phyloP scores from a whole-genome alignment of 1,140 invertebrate genomes.

The Drosophila sechellia region DNA sequence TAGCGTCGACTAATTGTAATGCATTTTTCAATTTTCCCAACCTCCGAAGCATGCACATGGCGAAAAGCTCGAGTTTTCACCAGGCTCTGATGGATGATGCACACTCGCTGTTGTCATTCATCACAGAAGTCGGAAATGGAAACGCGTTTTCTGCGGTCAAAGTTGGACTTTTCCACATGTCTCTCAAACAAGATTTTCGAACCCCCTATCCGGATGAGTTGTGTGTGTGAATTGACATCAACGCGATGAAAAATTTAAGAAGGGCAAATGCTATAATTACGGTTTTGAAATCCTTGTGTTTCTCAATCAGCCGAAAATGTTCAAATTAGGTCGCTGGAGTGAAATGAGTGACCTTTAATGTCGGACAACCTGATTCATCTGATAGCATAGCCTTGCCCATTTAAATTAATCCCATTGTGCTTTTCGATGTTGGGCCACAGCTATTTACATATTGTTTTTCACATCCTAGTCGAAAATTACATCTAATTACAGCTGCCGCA shows the following conservation, averaged over 20 bases:
- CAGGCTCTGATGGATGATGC: slow-evolving; percentile 73
- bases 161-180: slow-evolving; percentile 31
- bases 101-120: slow-evolving; percentile 76
- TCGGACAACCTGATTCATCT: slow-evolving; percentile 6
- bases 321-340: background rate
- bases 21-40: slow-evolving; percentile 73
- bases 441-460: slow-evolving; percentile 43
- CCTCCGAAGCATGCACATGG: slow-evolving; percentile 17
- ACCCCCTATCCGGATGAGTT: slow-evolving; percentile 5
- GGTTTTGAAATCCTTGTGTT: slow-evolving; percentile 10
- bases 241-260: slow-evolving; percentile 60
- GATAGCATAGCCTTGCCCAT: slow-evolving; percentile 36
- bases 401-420: slow-evolving; percentile 34
- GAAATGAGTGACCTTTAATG: background rate
- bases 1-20: slow-evolving; percentile 76
- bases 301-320: background rate
- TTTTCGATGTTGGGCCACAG: slow-evolving; percentile 27
- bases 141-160: slow-evolving; percentile 69
- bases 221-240: slow-evolving; percentile 57
- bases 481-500: slow-evolving; percentile 61
- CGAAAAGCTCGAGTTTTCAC: slow-evolving; percentile 15
- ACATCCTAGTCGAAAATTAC: slow-evolving; percentile 44
- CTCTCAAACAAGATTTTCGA: slow-evolving; percentile 19
- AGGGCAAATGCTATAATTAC: slow-evolving; percentile 23
- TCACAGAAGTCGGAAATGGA: slow-evolving; percentile 62